These are phyloP conservation scores for Triplophysa rosa DNA, from an alignment of 2,113 vertebrate genomes.

Conservation along the genomic window DNA sequence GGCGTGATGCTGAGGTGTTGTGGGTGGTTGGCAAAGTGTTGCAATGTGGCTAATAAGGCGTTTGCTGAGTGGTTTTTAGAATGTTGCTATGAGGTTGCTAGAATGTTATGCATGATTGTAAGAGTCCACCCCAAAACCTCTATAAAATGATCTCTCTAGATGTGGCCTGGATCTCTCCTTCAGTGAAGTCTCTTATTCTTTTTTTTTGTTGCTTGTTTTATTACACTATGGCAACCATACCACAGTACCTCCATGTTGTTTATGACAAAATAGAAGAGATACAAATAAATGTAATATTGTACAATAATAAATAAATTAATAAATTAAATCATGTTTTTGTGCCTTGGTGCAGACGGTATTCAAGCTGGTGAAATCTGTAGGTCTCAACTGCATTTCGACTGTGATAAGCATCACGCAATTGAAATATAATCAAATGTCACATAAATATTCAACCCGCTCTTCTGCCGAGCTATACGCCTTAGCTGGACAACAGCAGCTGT, in stretches of 20 bases:
- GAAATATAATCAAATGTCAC: conserved; percentile 64
- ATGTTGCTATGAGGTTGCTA: background rate
- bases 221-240: too few species aligned
- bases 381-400: conserved; percentile 25
- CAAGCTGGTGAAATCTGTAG: conserved; percentile 41
- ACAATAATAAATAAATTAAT: too few species aligned
- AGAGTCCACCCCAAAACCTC: too few species aligned
- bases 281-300: background rate
- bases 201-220: too few species aligned
- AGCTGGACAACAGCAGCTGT: conserved; percentile 67
- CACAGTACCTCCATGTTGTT: too few species aligned
- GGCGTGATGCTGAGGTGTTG: background rate
- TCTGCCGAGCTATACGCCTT: conserved; percentile 34
- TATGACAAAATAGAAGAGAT: background rate
- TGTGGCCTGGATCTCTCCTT: too few species aligned
- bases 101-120: too few species aligned
- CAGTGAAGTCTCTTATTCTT: too few species aligned
- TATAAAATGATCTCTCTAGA: too few species aligned
- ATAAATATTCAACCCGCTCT: conserved; percentile 64
- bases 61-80: background rate
- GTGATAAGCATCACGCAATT: conserved; percentile 45
- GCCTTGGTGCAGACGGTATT: conserved; percentile 46
- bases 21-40: background rate
- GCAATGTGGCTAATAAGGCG: too few species aligned
- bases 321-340: conserved; percentile 13